Base-by-base conservation (phyloP, 2,888 invertebrate species). In the Drosophila ustulata region DNA sequence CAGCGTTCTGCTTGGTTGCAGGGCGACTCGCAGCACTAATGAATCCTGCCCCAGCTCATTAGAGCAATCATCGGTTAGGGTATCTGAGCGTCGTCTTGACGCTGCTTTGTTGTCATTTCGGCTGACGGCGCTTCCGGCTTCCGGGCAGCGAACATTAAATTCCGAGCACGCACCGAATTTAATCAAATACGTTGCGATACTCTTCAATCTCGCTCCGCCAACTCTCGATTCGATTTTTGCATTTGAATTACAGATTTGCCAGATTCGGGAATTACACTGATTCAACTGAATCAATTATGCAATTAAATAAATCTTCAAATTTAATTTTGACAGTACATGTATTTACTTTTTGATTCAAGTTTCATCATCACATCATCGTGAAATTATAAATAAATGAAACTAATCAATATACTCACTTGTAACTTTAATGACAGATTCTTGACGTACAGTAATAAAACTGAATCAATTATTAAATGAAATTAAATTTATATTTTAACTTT, bases 41-140 rank as follows among this genome's bases (percentile, higher is more conserved):
- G 62, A 43, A 62, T 51, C 47, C 8, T 56, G 58, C 32, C 18
- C 1, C 61, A 57, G 32, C 75, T 64, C 53, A 75, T 58, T 67
- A 63, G 37, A 26, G 23, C 18, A 37, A n/a, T 39, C 39, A 34
- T 37, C 52, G 6, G 45, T 9, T 11, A 59, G 51, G 25, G 34
- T 52, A 32, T 55, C 2, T 4, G 2, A 25, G 25, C 13, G 37
- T 39, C 43, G 8, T 7, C 32, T 4, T 30, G 9, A 7, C 9
- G 23, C 18, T 18, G 0, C 4, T n/a, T 11, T 4, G 18, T 43
- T 47, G 9, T 13, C 43, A 59, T 52, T 47, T 67, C 32, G 45
- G 9, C 25, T 50, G 39, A 45, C 59, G 26, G 43, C 28, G 11
- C 28, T 64, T 62, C 37, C 13, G 6, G 7, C 25, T 71, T 62